phyloP scores from a whole-genome alignment of 2,113 vertebrate genomes.

The Petrocephalus zakoni region DNA sequence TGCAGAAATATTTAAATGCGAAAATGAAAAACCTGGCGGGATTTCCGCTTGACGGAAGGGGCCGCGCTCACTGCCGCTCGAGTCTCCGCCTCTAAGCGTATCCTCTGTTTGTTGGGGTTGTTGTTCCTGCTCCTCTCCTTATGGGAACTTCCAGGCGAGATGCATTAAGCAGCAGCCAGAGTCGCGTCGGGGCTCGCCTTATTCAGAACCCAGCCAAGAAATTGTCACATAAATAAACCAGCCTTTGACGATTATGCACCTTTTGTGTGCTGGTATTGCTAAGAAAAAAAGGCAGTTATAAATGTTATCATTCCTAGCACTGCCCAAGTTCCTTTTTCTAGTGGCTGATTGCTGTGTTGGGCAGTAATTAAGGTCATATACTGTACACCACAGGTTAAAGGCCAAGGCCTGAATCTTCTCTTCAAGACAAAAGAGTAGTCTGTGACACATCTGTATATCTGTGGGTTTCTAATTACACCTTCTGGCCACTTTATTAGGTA shows the following conservation, averaged over 20 bases:
- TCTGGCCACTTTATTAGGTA: too few species aligned
- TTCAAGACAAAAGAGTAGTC: not conserved
- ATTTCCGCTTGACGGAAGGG: constrained; percentile 2
- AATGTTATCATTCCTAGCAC: not conserved
- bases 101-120: constrained; percentile 9
- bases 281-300: not conserved
- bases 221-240: not conserved
- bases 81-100: not conserved
- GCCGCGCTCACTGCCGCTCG: not conserved
- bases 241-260: not conserved
- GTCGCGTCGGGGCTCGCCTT: not conserved
- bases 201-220: not conserved
- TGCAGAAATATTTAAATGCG: constrained; percentile 4
- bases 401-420: not conserved
- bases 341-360: not conserved
- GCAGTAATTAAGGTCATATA: not conserved
- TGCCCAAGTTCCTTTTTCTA: not conserved
- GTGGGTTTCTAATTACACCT: not conserved
- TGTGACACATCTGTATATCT: not conserved
- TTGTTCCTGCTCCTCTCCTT: not conserved
- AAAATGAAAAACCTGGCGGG: constrained; percentile 12
- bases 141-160: not conserved
- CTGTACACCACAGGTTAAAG: not conserved
- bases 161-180: not conserved
- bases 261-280: not conserved